Evolutionary conservation across 2,797 vertebrate genomes (phyloP).

Genomic region (Prunella strophiata): DNA sequence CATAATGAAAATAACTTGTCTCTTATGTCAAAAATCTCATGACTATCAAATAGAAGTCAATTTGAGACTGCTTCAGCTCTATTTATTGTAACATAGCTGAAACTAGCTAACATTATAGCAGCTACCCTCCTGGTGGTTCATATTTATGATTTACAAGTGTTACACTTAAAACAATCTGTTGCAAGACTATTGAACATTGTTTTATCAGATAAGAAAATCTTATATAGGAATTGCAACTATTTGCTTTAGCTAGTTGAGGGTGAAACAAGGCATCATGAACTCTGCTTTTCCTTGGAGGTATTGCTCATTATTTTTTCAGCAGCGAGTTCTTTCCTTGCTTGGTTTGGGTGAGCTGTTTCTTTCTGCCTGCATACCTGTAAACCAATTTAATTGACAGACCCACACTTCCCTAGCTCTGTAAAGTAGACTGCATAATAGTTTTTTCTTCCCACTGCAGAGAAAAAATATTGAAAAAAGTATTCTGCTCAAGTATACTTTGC

Average conservation of each 20-base stretch:
- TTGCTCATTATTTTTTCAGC: neutral
- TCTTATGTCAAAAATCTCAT: neutral
- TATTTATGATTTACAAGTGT: neutral
- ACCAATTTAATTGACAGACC: neutral
- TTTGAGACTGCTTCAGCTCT: neutral
- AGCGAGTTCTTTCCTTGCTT: neutral
- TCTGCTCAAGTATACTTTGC: neutral
- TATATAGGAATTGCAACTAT: neutral
- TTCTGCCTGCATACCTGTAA: neutral
- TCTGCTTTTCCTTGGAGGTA: neutral
- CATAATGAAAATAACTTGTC: neutral
- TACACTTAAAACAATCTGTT: neutral
- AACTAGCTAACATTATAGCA: neutral
- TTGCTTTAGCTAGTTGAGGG: neutral
- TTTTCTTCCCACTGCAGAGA: neutral
- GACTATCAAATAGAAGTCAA: neutral
- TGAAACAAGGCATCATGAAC: neutral
- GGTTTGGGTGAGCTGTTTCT: neutral
- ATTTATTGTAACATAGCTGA: neutral
- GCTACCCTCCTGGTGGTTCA: neutral
- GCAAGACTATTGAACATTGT: neutral
- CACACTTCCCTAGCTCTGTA: neutral
- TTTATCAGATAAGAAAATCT: neutral
- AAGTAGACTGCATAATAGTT: neutral
- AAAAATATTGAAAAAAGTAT: neutral